Evolutionary conservation across 2,888 invertebrate species (phyloP).

Genomic region (Thera britannica): DNA sequence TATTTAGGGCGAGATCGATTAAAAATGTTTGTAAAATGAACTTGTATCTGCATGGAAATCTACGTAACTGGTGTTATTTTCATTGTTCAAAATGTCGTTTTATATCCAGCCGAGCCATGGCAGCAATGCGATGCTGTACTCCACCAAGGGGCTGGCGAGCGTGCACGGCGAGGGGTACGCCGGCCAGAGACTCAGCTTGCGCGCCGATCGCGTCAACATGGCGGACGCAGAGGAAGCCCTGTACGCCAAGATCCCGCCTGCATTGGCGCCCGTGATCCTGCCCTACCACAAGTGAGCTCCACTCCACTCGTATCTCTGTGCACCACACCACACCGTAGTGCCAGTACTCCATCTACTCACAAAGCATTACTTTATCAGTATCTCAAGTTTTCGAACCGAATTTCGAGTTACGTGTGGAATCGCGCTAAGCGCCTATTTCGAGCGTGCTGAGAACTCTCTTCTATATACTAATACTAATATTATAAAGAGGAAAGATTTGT

Average conservation of each 20-base stretch:
- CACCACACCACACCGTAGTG: too few relatives aligned
- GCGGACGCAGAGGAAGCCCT: conserved; percentile 54
- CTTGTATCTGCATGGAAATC: too few relatives aligned
- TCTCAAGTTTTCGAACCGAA: too few relatives aligned
- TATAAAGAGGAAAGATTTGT: too few relatives aligned
- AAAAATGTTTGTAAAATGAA: too few relatives aligned
- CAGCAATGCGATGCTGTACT: conserved; percentile 61
- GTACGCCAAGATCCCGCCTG: conserved; percentile 50
- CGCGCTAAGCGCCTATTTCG: too few relatives aligned
- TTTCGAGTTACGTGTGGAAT: too few relatives aligned
- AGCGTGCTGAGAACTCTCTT: too few relatives aligned
- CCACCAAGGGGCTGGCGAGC: conserved; percentile 15
- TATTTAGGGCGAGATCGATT: not conserved
- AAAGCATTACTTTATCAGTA: too few relatives aligned
- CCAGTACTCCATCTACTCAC: too few relatives aligned
- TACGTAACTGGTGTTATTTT: too few relatives aligned
- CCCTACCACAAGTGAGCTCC: conserved; percentile 66
- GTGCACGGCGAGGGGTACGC: not conserved
- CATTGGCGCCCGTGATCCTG: conserved; percentile 52
- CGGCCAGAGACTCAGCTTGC: conserved; percentile 40
- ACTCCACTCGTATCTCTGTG: not conserved
- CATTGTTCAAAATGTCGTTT: not conserved
- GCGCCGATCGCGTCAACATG: conserved; percentile 22
- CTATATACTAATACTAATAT: too few relatives aligned
- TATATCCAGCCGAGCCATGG: conserved; percentile 61